A percentile compares a stretch with the other conserved stretches of the same genome.
Evolutionary conservation across 2,888 invertebrate genomes (phyloP).

Genomic region (Entomobrya multifasciata): DNA sequence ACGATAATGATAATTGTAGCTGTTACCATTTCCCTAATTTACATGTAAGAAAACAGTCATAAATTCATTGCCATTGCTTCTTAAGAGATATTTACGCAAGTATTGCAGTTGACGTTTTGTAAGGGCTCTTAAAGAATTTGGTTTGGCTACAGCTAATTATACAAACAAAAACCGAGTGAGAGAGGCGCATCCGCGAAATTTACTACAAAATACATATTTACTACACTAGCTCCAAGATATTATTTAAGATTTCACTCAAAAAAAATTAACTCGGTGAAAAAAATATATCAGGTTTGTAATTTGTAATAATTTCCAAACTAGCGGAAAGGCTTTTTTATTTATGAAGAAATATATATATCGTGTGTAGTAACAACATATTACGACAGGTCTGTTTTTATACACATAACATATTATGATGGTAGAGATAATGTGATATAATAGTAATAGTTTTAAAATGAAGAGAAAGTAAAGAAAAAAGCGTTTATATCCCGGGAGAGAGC

Average conservation of each 20-base stretch:
- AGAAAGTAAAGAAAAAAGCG: background rate
- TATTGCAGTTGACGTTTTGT: too few species aligned
- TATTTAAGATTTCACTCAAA: background rate
- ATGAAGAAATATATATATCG: background rate
- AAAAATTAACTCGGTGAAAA: conserved; percentile 37
- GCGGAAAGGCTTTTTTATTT: conserved; percentile 13
- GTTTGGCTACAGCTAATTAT: too few species aligned
- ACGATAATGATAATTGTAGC: too few species aligned
- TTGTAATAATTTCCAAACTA: background rate
- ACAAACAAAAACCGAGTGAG: conserved; percentile 4
- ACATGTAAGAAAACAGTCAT: too few species aligned
- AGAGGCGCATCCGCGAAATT: background rate
- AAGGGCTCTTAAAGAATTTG: too few species aligned
- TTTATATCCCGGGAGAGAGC: conserved; percentile 22
- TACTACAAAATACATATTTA: background rate
- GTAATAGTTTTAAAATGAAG: background rate
- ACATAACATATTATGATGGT: background rate
- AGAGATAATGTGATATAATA: conserved; percentile 52
- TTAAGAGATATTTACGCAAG: too few species aligned
- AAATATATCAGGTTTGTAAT: conserved; percentile 46
- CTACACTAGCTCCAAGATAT: too few species aligned
- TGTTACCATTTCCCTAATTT: too few species aligned
- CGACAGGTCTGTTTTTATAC: conserved; percentile 34
- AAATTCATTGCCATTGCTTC: too few species aligned
- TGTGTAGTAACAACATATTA: background rate